Conservation (phyloP, 2,113 vertebrate genomes). For the Psilopsiagon aymara region DNA sequence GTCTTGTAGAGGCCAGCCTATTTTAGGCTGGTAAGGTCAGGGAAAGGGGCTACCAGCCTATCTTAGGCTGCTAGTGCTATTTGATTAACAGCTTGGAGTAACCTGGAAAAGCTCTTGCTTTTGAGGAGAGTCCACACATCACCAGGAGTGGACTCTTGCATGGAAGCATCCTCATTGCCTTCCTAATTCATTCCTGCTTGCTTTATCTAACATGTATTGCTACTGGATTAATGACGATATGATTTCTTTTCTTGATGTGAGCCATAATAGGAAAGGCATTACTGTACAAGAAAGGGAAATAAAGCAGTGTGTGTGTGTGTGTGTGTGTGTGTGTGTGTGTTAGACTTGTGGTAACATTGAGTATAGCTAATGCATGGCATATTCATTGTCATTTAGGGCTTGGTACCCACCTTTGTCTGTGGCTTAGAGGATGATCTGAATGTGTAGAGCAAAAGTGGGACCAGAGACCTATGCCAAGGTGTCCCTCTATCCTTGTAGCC, state of each 20-base stretch:
- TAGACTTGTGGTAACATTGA: not conserved
- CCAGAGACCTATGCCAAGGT: not conserved
- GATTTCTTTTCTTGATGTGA: conserved; percentile 7
- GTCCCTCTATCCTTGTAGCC: not conserved
- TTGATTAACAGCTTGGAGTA: not conserved
- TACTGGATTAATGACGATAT: conserved; percentile 15
- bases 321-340: not conserved
- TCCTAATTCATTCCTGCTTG: not conserved
- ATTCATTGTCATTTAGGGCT: not conserved
- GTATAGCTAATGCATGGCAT: not conserved
- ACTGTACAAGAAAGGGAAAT: not conserved
- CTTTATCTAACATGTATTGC: not conserved
- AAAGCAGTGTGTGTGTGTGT: not conserved
- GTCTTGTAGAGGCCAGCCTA: not conserved
- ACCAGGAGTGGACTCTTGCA: not conserved
- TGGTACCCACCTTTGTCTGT: not conserved
- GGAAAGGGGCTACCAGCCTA: not conserved
- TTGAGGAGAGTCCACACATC: not conserved
- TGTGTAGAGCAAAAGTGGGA: not conserved
- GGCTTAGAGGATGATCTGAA: not conserved
- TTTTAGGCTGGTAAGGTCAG: not conserved
- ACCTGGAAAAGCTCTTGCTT: not conserved
- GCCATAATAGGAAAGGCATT: not conserved
- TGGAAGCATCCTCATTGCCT: not conserved
- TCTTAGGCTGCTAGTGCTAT: not conserved